Base-by-base conservation (phyloP, 2,113 vertebrate species). In the Halcyon senegalensis region DNA sequence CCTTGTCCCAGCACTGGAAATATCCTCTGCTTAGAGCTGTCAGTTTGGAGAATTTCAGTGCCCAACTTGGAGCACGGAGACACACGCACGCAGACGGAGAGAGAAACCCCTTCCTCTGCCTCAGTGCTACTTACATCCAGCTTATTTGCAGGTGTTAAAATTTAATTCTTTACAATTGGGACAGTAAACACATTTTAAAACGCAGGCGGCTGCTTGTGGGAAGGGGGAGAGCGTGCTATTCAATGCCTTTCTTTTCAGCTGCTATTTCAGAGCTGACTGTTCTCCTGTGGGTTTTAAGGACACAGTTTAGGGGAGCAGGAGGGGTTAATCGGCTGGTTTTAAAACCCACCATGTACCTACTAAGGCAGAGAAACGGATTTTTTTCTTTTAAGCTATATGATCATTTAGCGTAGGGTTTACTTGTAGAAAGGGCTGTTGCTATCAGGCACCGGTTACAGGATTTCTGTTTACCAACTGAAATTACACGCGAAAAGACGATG, bases 401-500 rank as follows among this genome's bases (percentile, higher is more conserved):
- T 77, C 93, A 60, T 84, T 97, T 82, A 94, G 84, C 90, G 91
- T 89, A 90, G 94, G 93, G 76, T 92, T 96, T 39, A 87, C 90
- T 50, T 87, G 94, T 83, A 77, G 67, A 78, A 91, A 91, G 88
- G 94, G 87, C 91, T 97, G 94, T 66, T 95, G 89, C 18, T 95
- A 97, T 91, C 94, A 89, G 86, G 89, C 84, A 2, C 91, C 25
- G 19, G 94, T 88, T 92, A 92, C 74, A 13, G 88, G 93, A 96
- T 97, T 97, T 95, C 89, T 98, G 93, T 98, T 97, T 97, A 96
- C 95, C 95, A 96, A 96, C 94, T 43, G 5, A 97, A 98, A 98
- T 97, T 89, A 97, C 94, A 96, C 23, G 51, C 41, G 6, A 95
- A 95, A 96, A 97, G 92, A 95, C 60, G 33, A 94, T 93, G 84